A percentile compares a stretch with the other conserved stretches of the same genome.
Conservation (phyloP, 2,888 invertebrate species). For the Subacronicta megacephala region DNA sequence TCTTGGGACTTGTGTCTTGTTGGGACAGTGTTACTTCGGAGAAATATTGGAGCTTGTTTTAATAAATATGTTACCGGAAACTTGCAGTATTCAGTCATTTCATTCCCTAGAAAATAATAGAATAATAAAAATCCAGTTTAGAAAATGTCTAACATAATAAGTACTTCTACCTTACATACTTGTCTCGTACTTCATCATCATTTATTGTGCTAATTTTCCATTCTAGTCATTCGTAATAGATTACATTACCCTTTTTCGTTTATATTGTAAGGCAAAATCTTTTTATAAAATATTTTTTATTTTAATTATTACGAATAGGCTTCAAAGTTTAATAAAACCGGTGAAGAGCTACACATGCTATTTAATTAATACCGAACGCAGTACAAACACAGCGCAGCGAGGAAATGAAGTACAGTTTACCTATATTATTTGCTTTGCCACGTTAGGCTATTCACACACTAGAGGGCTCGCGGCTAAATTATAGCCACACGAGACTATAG, state of each 20-base stretch:
- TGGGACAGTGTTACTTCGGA: slow-evolving; percentile 42
- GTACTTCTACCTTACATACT: too few species aligned
- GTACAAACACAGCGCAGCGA: slow-evolving; percentile 53
- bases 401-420: slow-evolving; percentile 67
- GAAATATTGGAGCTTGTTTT: slow-evolving; percentile 42
- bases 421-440: slow-evolving; percentile 46
- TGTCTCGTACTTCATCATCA: too few species aligned
- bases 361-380: slow-evolving; percentile 37
- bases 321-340: slow-evolving; percentile 28
- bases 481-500: too few species aligned
- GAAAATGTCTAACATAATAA: too few species aligned
- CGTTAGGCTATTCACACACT: slow-evolving; percentile 16
- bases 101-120: not conserved
- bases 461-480: too few species aligned
- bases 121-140: not conserved
- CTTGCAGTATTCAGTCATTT: not conserved
- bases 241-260: too few species aligned
- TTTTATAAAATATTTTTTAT: not conserved
- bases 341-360: slow-evolving; percentile 14
- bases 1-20: too few species aligned
- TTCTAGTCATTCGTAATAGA: too few species aligned
- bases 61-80: slow-evolving; percentile 30
- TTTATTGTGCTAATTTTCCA: too few species aligned
- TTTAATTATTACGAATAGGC: slow-evolving; percentile 1
- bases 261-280: too few species aligned